phyloP scores from a whole-genome alignment of 2,113 vertebrate species.

The Galbula dea region DNA sequence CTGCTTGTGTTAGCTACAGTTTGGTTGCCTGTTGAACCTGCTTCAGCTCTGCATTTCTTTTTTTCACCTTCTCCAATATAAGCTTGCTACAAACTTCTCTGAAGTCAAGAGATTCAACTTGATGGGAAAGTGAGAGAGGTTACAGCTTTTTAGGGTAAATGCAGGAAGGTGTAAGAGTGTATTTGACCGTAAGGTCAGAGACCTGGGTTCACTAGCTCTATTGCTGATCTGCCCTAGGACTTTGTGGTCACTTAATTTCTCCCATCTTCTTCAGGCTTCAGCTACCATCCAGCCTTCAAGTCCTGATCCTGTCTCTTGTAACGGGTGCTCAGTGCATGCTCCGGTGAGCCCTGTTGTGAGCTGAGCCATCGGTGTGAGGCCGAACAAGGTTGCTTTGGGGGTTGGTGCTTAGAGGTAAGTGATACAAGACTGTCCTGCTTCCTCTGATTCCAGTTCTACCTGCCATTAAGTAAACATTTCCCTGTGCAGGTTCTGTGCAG shows the following conservation, averaged over 20 bases:
- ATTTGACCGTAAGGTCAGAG: neutral
- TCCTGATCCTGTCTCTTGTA: neutral
- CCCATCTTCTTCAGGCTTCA: neutral
- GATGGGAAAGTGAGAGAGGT: neutral
- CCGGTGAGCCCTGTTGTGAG: neutral
- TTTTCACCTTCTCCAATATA: neutral
- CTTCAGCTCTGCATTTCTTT: neutral
- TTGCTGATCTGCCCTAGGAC: neutral
- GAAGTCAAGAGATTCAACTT: neutral
- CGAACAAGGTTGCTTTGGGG: neutral
- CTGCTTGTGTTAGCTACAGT: neutral
- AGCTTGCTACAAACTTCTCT: neutral
- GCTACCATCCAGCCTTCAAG: fast-evolving
- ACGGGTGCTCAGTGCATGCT: fast-evolving
- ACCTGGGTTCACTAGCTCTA: neutral
- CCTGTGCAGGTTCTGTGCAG: neutral
- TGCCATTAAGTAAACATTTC: neutral
- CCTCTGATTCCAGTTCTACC: neutral
- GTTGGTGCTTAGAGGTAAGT: neutral
- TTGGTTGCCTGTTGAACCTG: neutral
- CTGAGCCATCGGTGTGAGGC: neutral
- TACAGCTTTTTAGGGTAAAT: neutral
- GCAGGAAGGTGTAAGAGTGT: neutral
- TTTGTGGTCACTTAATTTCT: neutral
- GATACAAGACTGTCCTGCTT: neutral